Evolutionary conservation across 2,888 invertebrate genomes (phyloP).

Genomic region (Eulithis testata): DNA sequence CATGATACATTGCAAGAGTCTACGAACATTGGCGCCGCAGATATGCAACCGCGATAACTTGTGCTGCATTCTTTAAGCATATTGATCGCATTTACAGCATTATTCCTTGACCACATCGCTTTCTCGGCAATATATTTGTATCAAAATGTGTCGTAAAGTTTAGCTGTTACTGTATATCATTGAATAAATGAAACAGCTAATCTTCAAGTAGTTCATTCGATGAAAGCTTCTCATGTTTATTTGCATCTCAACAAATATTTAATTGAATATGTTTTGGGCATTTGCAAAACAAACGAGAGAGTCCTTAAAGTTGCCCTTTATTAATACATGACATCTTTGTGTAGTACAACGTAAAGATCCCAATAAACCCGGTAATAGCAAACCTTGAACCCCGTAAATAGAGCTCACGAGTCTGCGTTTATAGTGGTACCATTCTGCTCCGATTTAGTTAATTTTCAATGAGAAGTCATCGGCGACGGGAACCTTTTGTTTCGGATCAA

Average conservation of each 20-base stretch:
- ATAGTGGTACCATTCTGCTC: slow-evolving; percentile 30
- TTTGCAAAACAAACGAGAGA: slow-evolving; percentile 10
- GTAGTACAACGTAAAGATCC: slow-evolving; percentile 25
- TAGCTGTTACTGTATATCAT: slow-evolving; percentile 64
- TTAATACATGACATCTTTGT: slow-evolving; percentile 4
- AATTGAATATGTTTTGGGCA: slow-evolving; percentile 1
- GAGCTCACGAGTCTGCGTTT: slow-evolving; percentile 38
- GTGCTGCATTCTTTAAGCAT: slow-evolving; percentile 77
- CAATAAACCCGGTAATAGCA: slow-evolving; percentile 43
- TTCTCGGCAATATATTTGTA: slow-evolving; percentile 69
- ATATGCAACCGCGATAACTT: slow-evolving; percentile 77
- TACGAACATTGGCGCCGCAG: slow-evolving; percentile 66
- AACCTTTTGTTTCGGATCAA: slow-evolving; percentile 41
- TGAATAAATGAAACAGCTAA: slow-evolving; percentile 57
- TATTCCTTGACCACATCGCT: slow-evolving; percentile 79
- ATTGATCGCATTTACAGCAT: slow-evolving; percentile 73
- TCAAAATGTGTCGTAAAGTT: slow-evolving; percentile 61
- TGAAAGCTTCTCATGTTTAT: slow-evolving; percentile 74
- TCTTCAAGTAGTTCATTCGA: slow-evolving; percentile 62
- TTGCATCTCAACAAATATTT: slow-evolving; percentile 59
- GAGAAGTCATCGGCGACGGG: slow-evolving; percentile 40
- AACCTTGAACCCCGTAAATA: slow-evolving; percentile 46
- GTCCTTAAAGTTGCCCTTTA: slow-evolving; percentile 9
- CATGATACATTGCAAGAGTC: slow-evolving; percentile 54
- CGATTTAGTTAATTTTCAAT: slow-evolving; percentile 44